A percentile compares a stretch with the other conserved stretches of the same genome.
Evolutionary conservation across 2,113 vertebrate genomes (phyloP).

Genomic region (Coreoperca whiteheadi): DNA sequence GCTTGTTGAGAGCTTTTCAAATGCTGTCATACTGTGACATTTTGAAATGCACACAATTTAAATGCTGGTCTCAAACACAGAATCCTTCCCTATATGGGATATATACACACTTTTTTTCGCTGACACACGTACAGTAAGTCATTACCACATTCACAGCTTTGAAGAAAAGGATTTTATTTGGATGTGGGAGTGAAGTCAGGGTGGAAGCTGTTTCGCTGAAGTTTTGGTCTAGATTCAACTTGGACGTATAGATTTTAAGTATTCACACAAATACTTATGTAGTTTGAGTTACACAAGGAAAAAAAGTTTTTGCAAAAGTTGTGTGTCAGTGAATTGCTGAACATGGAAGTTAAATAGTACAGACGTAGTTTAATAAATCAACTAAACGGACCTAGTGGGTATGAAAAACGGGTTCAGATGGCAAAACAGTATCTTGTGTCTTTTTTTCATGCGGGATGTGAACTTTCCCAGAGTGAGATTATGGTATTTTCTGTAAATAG

Average conservation of each 20-base stretch:
- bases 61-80: not conserved
- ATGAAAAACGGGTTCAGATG: not conserved
- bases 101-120: constrained; percentile 19
- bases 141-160: constrained; percentile 15
- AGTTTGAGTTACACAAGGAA: too few relatives aligned
- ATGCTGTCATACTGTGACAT: not conserved
- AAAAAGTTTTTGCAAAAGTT: not conserved
- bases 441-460: not conserved
- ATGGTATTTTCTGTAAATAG: not conserved
- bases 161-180: constrained; percentile 34
- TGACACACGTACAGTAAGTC: not conserved
- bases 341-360: not conserved
- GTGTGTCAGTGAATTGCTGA: not conserved
- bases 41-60: constrained; percentile 21
- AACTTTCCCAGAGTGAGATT: not conserved
- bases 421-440: not conserved
- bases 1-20: not conserved
- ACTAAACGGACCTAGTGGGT: not conserved
- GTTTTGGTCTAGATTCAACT: not conserved
- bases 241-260: not conserved
- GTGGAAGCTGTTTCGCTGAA: not conserved
- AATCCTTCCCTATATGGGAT: not conserved
- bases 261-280: too few relatives aligned
- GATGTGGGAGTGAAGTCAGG: not conserved
- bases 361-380: not conserved